A percentile compares a stretch with the other conserved stretches of the same genome.
These are phyloP conservation scores for Sycophila sp. DNA, from an alignment of 1,140 invertebrate genomes.

Conservation along the genomic window DNA sequence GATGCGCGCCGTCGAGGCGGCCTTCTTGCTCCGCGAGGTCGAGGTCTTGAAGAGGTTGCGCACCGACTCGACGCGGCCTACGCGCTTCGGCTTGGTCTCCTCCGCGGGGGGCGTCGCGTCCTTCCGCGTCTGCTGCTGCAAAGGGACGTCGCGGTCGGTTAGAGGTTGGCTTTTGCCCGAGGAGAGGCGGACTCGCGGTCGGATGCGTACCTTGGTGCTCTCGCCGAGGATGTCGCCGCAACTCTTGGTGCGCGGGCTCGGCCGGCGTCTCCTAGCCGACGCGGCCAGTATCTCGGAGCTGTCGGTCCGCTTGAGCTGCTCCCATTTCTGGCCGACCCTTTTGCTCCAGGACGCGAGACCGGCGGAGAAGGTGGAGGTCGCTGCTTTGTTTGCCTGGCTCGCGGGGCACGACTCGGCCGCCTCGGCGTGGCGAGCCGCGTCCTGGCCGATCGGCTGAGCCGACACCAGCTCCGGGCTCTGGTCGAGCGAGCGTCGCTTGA, in stretches of 20 bases:
- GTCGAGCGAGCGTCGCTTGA: slow-evolving; percentile 65
- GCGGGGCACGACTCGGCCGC: background rate
- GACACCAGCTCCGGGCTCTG: slow-evolving; percentile 69
- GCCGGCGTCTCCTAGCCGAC: slow-evolving; percentile 60
- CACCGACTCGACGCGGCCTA: slow-evolving; percentile 70
- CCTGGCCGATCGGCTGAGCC: slow-evolving; percentile 63
- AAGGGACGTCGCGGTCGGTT: too few relatives aligned
- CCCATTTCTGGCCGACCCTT: slow-evolving; percentile 73
- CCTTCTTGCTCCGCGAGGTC: background rate
- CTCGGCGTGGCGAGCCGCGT: slow-evolving; percentile 37
- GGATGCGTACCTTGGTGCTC: slow-evolving; percentile 48
- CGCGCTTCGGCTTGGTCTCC: slow-evolving; percentile 59
- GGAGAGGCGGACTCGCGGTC: too few relatives aligned
- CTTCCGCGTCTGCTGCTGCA: background rate
- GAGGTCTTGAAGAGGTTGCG: slow-evolving; percentile 65
- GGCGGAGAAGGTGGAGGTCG: slow-evolving; percentile 10
- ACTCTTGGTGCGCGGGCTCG: slow-evolving; percentile 63
- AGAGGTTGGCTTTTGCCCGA: too few relatives aligned
- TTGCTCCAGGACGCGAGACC: slow-evolving; percentile 73
- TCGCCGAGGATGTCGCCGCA: slow-evolving; percentile 42
- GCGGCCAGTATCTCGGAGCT: slow-evolving; percentile 68
- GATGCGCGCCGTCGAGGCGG: background rate
- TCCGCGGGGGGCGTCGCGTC: slow-evolving; percentile 32
- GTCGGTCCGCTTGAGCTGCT: slow-evolving; percentile 70
- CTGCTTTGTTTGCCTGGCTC: background rate